A percentile compares a stretch with the other conserved stretches of the same genome.
These are phyloP conservation scores for Notolepis coatsorum DNA, from an alignment of 2,797 vertebrate species.

Conservation along the genomic window DNA sequence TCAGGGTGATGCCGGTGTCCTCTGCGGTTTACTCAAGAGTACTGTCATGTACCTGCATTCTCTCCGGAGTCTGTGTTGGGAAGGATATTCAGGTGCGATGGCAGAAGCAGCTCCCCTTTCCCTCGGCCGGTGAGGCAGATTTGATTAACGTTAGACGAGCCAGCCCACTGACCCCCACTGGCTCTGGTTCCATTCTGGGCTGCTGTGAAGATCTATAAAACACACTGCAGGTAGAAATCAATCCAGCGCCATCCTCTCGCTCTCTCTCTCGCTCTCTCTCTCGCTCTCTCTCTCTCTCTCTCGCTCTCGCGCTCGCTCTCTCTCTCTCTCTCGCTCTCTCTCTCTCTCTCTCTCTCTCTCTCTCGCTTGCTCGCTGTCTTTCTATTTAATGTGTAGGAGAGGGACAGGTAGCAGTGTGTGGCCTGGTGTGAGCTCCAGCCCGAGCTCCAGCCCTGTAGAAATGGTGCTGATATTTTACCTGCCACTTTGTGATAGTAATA, in stretches of 20 bases:
- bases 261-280: not conserved
- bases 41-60: conserved; percentile 54
- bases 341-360: not conserved
- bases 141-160: no score
- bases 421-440: conserved; percentile 14
- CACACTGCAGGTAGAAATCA: conserved; percentile 27
- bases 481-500: conserved; percentile 41
- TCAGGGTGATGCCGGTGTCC: no score
- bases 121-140: no score
- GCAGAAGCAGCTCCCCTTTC: no score
- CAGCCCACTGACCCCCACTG: not conserved
- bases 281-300: not conserved
- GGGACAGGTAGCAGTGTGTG: conserved; percentile 10
- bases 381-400: not conserved
- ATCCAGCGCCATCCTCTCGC: conserved; percentile 2
- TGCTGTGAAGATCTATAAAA: not conserved
- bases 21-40: conserved; percentile 36
- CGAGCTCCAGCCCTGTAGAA: conserved; percentile 14
- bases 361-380: not conserved
- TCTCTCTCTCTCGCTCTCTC: not conserved
- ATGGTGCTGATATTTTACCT: conserved; percentile 45
- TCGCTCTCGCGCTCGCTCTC: not conserved
- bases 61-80: conserved; percentile 15
- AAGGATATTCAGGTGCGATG: no score
- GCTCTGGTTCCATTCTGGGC: not conserved